A percentile compares a stretch with the other conserved stretches of the same genome.
These are phyloP conservation scores for Hylaeus volcanicus DNA, from an alignment of 1,140 invertebrate genomes.

Conservation along the genomic window DNA sequence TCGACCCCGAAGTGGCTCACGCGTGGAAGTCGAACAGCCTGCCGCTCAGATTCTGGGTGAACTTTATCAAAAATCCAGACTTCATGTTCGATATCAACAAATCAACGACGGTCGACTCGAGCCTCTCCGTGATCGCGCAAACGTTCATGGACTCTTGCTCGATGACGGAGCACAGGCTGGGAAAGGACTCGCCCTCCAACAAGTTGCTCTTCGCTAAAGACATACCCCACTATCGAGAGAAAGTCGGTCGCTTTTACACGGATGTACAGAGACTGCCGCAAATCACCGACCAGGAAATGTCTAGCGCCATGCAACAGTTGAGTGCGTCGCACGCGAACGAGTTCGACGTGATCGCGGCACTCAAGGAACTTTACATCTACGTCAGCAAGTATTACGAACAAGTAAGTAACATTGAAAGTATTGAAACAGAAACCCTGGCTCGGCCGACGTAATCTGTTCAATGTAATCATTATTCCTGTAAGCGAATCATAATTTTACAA, in stretches of 20 bases:
- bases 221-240: constrained; percentile 93
- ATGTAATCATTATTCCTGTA: too few species aligned
- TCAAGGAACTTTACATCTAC: constrained; percentile 97
- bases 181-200: constrained; percentile 97
- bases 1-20: constrained; percentile 94
- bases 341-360: constrained; percentile 93
- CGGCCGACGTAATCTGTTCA: too few species aligned
- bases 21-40: constrained; percentile 98
- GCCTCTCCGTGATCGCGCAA: constrained; percentile 96
- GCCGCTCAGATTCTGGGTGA: constrained; percentile 97
- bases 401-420: constrained; percentile 81
- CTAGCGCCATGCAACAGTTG: constrained; percentile 94
- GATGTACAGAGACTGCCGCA: constrained; percentile 91
- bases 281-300: constrained; percentile 96
- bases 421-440: too few species aligned
- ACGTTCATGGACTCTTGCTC: constrained; percentile 98
- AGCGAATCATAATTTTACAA: too few species aligned
- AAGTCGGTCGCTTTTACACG: constrained; percentile 93
- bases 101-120: constrained; percentile 94
- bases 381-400: constrained; percentile 95
- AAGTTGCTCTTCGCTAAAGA: constrained; percentile 97
- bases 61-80: constrained; percentile 98
- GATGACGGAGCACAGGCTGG: constrained; percentile 91
- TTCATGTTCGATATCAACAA: constrained; percentile 98
- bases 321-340: constrained; percentile 92